A percentile compares a stretch with the other conserved stretches of the same genome.
These are phyloP conservation scores for Novumbra hubbsi DNA, from an alignment of 2,797 vertebrate species.

Conservation along the genomic window DNA sequence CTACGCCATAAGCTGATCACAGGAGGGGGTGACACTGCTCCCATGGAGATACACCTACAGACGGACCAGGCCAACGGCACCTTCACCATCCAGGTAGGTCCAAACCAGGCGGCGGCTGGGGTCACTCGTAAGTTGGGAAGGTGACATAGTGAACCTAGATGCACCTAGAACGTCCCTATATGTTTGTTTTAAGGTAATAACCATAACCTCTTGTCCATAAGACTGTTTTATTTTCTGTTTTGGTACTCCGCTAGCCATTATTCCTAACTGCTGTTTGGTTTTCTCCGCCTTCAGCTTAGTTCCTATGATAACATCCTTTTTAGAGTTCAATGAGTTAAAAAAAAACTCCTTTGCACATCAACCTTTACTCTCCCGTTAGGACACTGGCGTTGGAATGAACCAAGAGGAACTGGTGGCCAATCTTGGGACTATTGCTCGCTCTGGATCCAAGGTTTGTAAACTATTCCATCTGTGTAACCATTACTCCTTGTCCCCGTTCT, in stretches of 20 bases:
- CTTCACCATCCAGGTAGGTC: conserved; percentile 89
- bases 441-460: conserved; percentile 99
- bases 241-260: too few species aligned
- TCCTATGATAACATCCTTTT: too few species aligned
- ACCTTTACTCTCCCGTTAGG: conserved; percentile 68
- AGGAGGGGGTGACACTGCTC: conserved; percentile 73
- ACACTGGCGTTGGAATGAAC: conserved; percentile 95
- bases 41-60: conserved; percentile 95
- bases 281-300: too few species aligned
- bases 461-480: neutral
- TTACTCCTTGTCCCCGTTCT: neutral
- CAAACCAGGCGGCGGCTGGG: neutral
- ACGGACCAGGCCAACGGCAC: conserved; percentile 82
- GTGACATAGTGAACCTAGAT: too few species aligned
- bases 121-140: neutral
- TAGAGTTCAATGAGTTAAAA: too few species aligned
- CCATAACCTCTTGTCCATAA: too few species aligned
- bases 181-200: too few species aligned
- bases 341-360: too few species aligned
- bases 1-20: conserved; percentile 84
- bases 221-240: too few species aligned
- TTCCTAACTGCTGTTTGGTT: too few species aligned
- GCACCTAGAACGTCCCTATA: too few species aligned
- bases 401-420: conserved; percentile 89
- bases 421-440: conserved; percentile 92